phyloP scores from a whole-genome alignment of 2,113 vertebrate species.

The Athene cunicularia region DNA sequence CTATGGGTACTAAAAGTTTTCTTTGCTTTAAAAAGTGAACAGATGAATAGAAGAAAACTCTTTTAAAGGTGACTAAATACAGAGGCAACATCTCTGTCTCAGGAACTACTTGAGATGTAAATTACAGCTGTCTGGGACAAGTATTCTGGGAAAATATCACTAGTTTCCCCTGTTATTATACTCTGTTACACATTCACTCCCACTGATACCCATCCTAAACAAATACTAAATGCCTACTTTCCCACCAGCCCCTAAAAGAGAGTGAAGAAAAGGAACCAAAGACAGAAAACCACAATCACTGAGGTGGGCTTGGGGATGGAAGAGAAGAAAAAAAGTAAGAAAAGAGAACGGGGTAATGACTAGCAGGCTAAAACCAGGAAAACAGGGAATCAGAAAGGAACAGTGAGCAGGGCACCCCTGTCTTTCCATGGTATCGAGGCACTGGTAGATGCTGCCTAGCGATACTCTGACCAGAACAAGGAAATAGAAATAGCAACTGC shows the following conservation, averaged over 20 bases:
- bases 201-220: background rate
- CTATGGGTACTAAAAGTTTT: background rate
- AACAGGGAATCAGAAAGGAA: background rate
- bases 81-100: background rate
- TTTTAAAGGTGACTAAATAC: background rate
- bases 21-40: background rate
- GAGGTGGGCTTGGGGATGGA: fast-evolving
- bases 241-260: background rate
- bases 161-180: background rate
- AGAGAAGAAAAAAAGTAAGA: background rate
- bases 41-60: background rate
- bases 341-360: background rate
- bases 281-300: background rate
- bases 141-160: background rate
- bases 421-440: background rate
- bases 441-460: background rate
- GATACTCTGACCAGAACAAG: background rate
- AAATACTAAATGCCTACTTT: background rate
- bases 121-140: background rate
- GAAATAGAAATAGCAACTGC: background rate
- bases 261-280: background rate
- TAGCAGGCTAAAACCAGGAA: background rate
- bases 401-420: background rate
- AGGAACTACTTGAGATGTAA: background rate
- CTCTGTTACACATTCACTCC: background rate